Evolutionary conservation across 2,113 vertebrate species (phyloP).

Genomic region (Accipiter virgatus): DNA sequence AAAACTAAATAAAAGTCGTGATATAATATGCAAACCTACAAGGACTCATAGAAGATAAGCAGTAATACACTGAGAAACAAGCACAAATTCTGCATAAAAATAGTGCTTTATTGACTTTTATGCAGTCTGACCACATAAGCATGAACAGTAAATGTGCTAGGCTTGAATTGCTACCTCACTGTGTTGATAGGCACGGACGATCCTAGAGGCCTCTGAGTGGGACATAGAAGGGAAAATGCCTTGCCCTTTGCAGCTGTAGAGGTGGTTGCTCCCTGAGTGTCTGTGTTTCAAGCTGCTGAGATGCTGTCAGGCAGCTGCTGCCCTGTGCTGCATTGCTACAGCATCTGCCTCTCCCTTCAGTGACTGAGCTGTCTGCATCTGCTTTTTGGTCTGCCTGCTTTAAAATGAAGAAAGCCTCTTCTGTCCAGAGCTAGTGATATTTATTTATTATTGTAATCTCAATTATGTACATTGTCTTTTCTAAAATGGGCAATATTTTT

Average conservation of each 20-base stretch:
- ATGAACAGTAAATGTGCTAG: neutral
- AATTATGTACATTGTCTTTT: neutral
- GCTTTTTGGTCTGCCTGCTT: neutral
- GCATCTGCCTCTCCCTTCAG: neutral
- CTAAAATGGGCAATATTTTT: neutral
- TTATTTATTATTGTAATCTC: neutral
- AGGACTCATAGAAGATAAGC: neutral
- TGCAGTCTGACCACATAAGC: neutral
- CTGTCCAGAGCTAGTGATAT: neutral
- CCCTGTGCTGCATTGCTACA: neutral
- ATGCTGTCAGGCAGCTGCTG: neutral
- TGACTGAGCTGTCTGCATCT: neutral
- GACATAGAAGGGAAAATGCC: neutral
- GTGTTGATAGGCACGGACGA: neutral
- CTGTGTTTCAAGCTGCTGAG: neutral
- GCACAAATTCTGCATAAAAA: neutral
- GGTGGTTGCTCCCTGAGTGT: neutral
- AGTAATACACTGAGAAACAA: neutral
- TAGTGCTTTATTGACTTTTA: neutral
- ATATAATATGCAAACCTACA: neutral
- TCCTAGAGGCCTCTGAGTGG: neutral
- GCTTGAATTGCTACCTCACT: neutral
- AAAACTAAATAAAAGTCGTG: neutral
- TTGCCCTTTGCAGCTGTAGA: neutral
- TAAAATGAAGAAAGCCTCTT: neutral